Conservation (phyloP, 2,113 vertebrate genomes). For the Lathamus discolor region DNA sequence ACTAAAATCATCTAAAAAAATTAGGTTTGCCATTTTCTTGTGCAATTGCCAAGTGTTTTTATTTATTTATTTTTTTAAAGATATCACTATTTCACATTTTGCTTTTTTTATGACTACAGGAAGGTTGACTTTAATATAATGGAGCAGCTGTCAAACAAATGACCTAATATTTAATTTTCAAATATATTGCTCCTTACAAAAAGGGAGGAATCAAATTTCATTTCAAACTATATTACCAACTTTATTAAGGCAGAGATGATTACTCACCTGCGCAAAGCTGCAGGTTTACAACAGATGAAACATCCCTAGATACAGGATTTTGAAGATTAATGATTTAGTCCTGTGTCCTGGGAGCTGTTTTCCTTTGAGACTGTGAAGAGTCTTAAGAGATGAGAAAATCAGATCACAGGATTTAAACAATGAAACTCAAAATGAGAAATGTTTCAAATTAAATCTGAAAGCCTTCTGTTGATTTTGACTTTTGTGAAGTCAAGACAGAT, state of each 20-base stretch:
- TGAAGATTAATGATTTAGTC: constrained; percentile 50
- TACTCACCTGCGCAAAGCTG: constrained; percentile 49
- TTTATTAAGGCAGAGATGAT: constrained; percentile 56
- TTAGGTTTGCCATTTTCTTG: constrained; percentile 24
- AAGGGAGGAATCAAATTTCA: constrained; percentile 54
- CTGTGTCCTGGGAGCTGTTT: constrained; percentile 33
- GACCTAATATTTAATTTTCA: constrained; percentile 54
- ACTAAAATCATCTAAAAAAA: constrained; percentile 24
- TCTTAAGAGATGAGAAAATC: constrained; percentile 53
- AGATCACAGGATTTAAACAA: constrained; percentile 43
- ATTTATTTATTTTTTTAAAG: background rate
- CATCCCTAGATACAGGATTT: constrained; percentile 23
- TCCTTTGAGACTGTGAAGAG: constrained; percentile 50
- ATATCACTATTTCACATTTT: background rate
- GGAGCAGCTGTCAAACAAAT: constrained; percentile 35
- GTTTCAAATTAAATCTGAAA: constrained; percentile 47
- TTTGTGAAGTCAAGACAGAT: constrained; percentile 26
- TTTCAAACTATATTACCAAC: constrained; percentile 55
- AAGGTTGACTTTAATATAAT: constrained; percentile 2
- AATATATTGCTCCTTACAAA: constrained; percentile 43
- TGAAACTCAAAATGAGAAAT: constrained; percentile 52
- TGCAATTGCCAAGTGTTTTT: background rate
- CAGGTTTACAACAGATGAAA: constrained; percentile 56
- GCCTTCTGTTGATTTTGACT: constrained; percentile 15
- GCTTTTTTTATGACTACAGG: background rate